A percentile compares a stretch with the other conserved stretches of the same genome.
Evolutionary conservation across 2,113 vertebrate species (phyloP).

Genomic region (Eptesicus fuscus): DNA sequence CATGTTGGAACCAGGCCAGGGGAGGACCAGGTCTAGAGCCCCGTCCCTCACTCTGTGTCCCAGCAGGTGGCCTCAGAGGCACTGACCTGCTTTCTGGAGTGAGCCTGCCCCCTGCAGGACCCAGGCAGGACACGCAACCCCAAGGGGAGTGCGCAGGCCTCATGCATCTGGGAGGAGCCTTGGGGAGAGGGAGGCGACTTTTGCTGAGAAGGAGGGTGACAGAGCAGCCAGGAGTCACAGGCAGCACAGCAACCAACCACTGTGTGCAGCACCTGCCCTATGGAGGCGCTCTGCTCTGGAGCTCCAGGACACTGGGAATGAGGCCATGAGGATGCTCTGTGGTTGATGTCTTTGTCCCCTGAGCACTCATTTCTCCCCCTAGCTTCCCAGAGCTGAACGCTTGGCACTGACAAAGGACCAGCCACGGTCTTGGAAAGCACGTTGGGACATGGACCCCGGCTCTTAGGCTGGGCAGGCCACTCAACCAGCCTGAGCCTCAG

Average conservation of each 20-base stretch:
- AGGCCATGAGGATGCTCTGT: accelerated
- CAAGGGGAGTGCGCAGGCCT: neutral
- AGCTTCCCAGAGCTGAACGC: neutral
- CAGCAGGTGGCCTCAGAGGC: neutral
- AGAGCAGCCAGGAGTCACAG: neutral
- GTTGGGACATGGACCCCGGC: neutral
- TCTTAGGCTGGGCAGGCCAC: accelerated
- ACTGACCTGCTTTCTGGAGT: slow-evolving; percentile 27
- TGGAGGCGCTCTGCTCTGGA: accelerated
- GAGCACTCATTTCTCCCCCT: neutral
- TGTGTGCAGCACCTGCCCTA: neutral
- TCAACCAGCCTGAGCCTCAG: neutral
- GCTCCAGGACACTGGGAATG: neutral
- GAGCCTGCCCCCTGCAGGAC: slow-evolving; percentile 69
- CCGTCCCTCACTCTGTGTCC: neutral
- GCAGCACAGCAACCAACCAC: neutral
- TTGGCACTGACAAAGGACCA: neutral
- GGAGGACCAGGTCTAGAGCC: neutral
- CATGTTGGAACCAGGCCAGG: neutral
- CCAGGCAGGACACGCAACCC: neutral
- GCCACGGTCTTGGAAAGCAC: neutral
- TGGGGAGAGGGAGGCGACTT: neutral
- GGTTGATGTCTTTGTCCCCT: neutral
- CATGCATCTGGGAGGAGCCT: neutral
- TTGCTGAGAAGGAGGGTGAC: neutral